Conservation (phyloP, 1,140 invertebrate species). For the Drosophila lini region DNA sequence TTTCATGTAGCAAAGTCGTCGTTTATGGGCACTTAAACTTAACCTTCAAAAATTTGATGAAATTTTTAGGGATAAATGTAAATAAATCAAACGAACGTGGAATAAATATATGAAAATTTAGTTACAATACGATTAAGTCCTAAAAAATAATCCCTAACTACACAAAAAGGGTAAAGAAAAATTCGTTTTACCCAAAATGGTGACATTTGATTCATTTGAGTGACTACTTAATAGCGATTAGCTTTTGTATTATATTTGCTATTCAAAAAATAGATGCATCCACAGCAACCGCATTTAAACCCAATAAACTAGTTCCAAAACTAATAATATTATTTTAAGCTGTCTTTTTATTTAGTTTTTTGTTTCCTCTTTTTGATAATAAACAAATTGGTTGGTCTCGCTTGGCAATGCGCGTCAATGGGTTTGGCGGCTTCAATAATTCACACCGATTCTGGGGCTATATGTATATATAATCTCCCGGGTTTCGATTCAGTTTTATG, state of each 20-base stretch:
- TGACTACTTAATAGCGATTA: conserved; percentile 36
- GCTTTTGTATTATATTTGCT: conserved; percentile 19
- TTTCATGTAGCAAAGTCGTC: not conserved
- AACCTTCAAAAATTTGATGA: conserved; percentile 19
- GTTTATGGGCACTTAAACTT: conserved; percentile 24
- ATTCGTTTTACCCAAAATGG: conserved; percentile 3
- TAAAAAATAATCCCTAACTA: not conserved
- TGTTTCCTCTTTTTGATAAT: conserved; percentile 12
- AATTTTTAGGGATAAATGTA: not conserved
- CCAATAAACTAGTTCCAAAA: conserved; percentile 39
- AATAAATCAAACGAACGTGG: conserved; percentile 20
- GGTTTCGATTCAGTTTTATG: conserved; percentile 39
- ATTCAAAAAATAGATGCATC: conserved; percentile 36
- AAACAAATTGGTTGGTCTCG: conserved; percentile 36
- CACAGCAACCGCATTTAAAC: conserved; percentile 17
- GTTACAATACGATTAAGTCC: not conserved
- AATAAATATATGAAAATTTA: too few species aligned
- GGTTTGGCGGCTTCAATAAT: conserved; percentile 29
- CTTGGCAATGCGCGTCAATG: conserved; percentile 22
- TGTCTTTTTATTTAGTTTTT: conserved; percentile 8
- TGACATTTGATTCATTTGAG: conserved; percentile 38
- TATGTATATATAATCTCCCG: conserved; percentile 28
- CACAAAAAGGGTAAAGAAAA: conserved; percentile 1
- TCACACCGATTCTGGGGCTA: conserved; percentile 45
- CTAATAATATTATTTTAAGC: conserved; percentile 21